phyloP scores from a whole-genome alignment of 2,113 vertebrate genomes.

The Mesoclemmys tuberculata region DNA sequence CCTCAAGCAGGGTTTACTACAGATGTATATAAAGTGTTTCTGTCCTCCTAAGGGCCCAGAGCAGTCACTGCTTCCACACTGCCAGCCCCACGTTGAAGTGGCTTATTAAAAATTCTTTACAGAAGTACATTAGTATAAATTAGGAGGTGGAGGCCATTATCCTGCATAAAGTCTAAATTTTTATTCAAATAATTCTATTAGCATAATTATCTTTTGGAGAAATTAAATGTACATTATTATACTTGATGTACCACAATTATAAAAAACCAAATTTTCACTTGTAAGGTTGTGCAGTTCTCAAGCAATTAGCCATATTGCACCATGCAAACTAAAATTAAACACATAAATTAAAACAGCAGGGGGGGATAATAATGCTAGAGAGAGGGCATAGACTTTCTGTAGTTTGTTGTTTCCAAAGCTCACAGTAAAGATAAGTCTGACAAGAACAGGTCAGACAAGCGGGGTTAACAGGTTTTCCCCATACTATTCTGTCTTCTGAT shows the following conservation, averaged over 20 bases:
- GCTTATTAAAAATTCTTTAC: slow-evolving; percentile 72
- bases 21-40: background rate
- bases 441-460: slow-evolving; percentile 13
- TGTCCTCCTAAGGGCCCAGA: background rate
- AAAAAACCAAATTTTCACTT: slow-evolving; percentile 76
- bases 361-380: slow-evolving; percentile 68
- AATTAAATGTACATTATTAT: slow-evolving; percentile 83
- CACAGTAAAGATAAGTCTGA: slow-evolving; percentile 39
- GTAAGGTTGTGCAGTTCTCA: slow-evolving; percentile 73
- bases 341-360: slow-evolving; percentile 82
- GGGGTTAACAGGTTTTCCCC: slow-evolving; percentile 48
- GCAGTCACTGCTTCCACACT: background rate
- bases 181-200: slow-evolving; percentile 84
- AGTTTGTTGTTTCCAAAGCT: slow-evolving; percentile 39
- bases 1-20: slow-evolving; percentile 14
- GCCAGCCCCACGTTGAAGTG: slow-evolving; percentile 8
- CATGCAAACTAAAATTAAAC: slow-evolving; percentile 81
- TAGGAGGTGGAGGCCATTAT: slow-evolving; percentile 74
- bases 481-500: slow-evolving; percentile 1
- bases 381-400: slow-evolving; percentile 39
- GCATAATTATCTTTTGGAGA: slow-evolving; percentile 80
- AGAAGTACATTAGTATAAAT: slow-evolving; percentile 78
- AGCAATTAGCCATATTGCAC: slow-evolving; percentile 79
- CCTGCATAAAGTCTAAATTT: slow-evolving; percentile 72
- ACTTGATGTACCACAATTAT: slow-evolving; percentile 79